A percentile compares a stretch with the other conserved stretches of the same genome.
Evolutionary conservation across 1,140 invertebrate genomes (phyloP).

Genomic region (Drosophila tsacasi): DNA sequence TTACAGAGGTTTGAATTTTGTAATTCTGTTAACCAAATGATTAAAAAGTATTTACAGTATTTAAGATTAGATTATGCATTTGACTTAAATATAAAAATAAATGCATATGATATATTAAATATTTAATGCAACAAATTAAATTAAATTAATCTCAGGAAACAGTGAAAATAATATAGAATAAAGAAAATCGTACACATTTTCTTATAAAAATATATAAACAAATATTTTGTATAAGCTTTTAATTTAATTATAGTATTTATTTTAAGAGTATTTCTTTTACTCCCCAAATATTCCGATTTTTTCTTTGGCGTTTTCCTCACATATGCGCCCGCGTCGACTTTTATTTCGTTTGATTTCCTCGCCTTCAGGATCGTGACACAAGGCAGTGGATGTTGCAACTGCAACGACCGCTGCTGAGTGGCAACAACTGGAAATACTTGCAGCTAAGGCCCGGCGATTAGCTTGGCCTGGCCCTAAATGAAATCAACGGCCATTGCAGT

Average conservation of each 20-base stretch:
- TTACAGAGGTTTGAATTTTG: not conserved
- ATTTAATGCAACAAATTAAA: too few relatives aligned
- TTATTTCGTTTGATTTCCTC: constrained; percentile 59
- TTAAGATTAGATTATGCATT: too few relatives aligned
- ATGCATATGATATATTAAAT: too few relatives aligned
- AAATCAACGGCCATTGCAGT: constrained; percentile 46
- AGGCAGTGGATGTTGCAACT: constrained; percentile 51
- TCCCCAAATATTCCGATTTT: not conserved
- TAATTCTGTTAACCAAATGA: not conserved
- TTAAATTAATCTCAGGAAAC: too few relatives aligned
- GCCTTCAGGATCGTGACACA: constrained; percentile 77
- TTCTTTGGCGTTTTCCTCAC: constrained; percentile 19
- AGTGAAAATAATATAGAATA: too few relatives aligned
- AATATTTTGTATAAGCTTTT: too few relatives aligned
- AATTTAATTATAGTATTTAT: not conserved
- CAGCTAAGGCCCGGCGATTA: constrained; percentile 27
- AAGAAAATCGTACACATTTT: too few relatives aligned
- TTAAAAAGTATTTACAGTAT: not conserved
- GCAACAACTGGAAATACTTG: constrained; percentile 26
- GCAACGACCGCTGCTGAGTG: not conserved
- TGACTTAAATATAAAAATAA: too few relatives aligned
- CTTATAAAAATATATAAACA: too few relatives aligned
- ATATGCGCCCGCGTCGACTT: constrained; percentile 26
- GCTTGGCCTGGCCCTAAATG: constrained; percentile 49
- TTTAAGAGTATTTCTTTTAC: constrained; percentile 6